Evolutionary conservation across 2,113 vertebrate species (phyloP).

Genomic region (Campylomormyrus numenius): DNA sequence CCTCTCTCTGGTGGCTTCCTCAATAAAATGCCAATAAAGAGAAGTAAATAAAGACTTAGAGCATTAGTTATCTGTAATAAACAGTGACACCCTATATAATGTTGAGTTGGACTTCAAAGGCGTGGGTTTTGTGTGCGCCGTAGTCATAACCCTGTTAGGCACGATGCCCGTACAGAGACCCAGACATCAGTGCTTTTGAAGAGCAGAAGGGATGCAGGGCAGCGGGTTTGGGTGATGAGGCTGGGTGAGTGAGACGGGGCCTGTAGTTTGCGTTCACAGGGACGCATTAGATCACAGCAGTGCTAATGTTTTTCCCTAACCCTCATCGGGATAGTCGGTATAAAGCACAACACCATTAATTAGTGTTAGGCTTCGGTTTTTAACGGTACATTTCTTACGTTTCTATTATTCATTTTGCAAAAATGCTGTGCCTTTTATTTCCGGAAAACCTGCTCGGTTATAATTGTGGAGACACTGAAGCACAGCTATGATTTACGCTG

Average conservation of each 20-base stretch:
- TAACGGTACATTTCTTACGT: background rate
- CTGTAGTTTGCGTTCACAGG: no score
- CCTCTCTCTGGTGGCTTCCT: constrained; percentile 67
- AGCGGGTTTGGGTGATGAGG: background rate
- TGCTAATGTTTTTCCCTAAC: background rate
- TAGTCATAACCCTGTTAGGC: constrained; percentile 51
- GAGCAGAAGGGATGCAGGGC: constrained; percentile 5
- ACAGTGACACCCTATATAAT: constrained; percentile 74
- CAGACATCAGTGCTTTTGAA: constrained; percentile 23
- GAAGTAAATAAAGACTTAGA: constrained; percentile 75
- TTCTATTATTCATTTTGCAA: background rate
- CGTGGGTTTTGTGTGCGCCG: constrained; percentile 38
- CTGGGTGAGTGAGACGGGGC: background rate
- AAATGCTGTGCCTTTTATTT: background rate
- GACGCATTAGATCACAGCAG: background rate
- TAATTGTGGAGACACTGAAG: background rate
- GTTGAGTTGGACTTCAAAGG: constrained; percentile 61
- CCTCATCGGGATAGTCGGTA: background rate
- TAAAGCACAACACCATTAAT: background rate
- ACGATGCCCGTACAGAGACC: constrained; percentile 28
- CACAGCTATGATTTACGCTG: background rate
- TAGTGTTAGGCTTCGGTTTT: background rate
- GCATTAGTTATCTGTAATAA: constrained; percentile 87
- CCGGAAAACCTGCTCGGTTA: background rate
- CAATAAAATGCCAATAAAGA: constrained; percentile 71